phyloP scores from a whole-genome alignment of 2,888 invertebrate genomes.

The Hydraecia micacea region DNA sequence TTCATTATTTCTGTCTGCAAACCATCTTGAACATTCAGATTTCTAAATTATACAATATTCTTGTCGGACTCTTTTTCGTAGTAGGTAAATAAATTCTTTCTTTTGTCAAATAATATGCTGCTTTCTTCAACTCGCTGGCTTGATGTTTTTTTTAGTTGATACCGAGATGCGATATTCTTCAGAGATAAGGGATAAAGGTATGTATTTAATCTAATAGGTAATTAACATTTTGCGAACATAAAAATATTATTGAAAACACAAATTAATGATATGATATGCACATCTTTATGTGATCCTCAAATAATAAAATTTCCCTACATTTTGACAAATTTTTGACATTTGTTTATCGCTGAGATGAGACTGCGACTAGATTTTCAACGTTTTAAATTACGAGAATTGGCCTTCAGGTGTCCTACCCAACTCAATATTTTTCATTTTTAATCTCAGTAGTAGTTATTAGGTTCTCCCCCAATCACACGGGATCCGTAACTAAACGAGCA shows the following conservation, averaged over 20 bases:
- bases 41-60: background rate
- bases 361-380: too few relatives aligned
- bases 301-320: too few relatives aligned
- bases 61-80: background rate
- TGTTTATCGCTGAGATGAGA: too few relatives aligned
- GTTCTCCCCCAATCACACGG: too few relatives aligned
- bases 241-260: background rate
- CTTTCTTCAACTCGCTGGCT: background rate
- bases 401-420: too few relatives aligned
- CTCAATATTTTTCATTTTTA: too few relatives aligned
- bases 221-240: background rate
- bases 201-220: background rate
- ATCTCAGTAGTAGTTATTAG: too few relatives aligned
- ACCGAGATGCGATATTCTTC: background rate
- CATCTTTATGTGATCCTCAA: background rate
- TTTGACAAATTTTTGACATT: too few relatives aligned
- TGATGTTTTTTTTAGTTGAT: background rate
- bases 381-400: too few relatives aligned
- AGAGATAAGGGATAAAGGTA: background rate
- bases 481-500: too few relatives aligned
- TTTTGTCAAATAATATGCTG: background rate
- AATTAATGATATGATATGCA: background rate
- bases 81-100: background rate
- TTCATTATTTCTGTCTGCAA: conserved; percentile 16
- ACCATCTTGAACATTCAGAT: background rate